Evolutionary conservation across 2,888 invertebrate genomes (phyloP), one percentile per base, ranked within the genome.

Genomic region (Odontocerum albicorne): DNA sequence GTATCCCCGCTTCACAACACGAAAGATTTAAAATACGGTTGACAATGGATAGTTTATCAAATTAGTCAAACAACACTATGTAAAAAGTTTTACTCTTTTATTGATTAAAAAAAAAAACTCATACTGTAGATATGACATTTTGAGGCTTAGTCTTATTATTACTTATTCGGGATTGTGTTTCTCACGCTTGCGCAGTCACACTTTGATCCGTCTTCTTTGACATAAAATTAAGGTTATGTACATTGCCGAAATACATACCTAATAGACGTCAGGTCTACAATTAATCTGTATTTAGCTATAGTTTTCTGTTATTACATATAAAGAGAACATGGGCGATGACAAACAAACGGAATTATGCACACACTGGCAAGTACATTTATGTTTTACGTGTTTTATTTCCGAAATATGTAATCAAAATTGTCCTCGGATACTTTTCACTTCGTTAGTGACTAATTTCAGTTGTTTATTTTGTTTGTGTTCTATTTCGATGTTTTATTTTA

Each of bases 321-420:
- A 33, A 21, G 36, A 31, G 35, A 49, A 38, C 40, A 55, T 55
- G 55, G 55, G 49, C 27, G 55, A 55, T 44, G 55, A 50, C 12
- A 49, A 49, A n/a, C 38, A 49, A 17, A 55, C 49, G 21, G 39
- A 55, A 32, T 50, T 55, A 22, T 55, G 55, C 31, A 39, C 55
- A 22, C 49, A 55, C 42, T 55, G 55, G 55, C 43, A 49, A 46
- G 52, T 53, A 53, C 44, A 31, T 22, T 42, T 50, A 35, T 50
- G 32, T 50, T 42, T 20, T 22, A 13, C 22, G 8, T 42, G 21
- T 21, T 21, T 2, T 10, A 7, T 13, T 13, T 27, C 22, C 7
- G 15, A 39, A 39, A 20, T 22, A 4, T 16, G 17, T 15, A n/a
- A 32, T 32, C 3, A 38, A 38, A 38, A 40, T 12, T 6, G n/a